phyloP scores from a whole-genome alignment of 2,113 vertebrate genomes.

The Tapirus terrestris region DNA sequence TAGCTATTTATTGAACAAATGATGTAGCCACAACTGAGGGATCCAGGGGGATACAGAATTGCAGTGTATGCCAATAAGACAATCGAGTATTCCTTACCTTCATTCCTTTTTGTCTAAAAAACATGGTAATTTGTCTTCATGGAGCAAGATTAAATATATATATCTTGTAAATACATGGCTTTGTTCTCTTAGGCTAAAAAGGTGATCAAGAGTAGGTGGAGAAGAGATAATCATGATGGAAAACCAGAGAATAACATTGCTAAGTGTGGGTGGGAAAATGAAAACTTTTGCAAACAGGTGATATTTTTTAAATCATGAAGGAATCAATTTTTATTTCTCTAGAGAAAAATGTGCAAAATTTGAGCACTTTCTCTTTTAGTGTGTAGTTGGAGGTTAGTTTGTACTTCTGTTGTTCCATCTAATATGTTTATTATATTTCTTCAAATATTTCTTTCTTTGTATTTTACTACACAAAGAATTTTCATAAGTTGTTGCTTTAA shows the following conservation, averaged over 20 bases:
- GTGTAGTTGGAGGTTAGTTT: not conserved
- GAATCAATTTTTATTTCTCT: not conserved
- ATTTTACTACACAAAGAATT: not conserved
- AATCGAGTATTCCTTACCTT: not conserved
- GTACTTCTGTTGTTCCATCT: not conserved
- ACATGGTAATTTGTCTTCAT: not conserved
- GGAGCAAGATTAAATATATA: not conserved
- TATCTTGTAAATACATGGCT: constrained; percentile 16
- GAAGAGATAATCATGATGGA: constrained; percentile 15
- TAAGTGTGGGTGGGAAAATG: constrained; percentile 23
- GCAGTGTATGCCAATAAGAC: not conserved
- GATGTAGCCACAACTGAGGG: not conserved
- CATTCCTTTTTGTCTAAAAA: constrained; percentile 8
- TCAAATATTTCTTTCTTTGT: constrained; percentile 16
- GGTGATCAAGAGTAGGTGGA: not conserved
- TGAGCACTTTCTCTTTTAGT: not conserved
- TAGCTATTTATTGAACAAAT: constrained; percentile 42
- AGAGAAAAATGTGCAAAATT: constrained; percentile 16
- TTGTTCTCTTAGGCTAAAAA: constrained; percentile 8
- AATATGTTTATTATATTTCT: constrained; percentile 38
- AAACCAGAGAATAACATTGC: constrained; percentile 2
- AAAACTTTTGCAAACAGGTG: not conserved
- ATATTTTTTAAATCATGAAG: not conserved
- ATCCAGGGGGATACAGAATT: not conserved
- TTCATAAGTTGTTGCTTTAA: constrained; percentile 12